Percentiles rank a stretch among this genome's conserved stretches.
Evolutionary conservation across 1,140 invertebrate species (phyloP).

Genomic region (Prorops nasuta): DNA sequence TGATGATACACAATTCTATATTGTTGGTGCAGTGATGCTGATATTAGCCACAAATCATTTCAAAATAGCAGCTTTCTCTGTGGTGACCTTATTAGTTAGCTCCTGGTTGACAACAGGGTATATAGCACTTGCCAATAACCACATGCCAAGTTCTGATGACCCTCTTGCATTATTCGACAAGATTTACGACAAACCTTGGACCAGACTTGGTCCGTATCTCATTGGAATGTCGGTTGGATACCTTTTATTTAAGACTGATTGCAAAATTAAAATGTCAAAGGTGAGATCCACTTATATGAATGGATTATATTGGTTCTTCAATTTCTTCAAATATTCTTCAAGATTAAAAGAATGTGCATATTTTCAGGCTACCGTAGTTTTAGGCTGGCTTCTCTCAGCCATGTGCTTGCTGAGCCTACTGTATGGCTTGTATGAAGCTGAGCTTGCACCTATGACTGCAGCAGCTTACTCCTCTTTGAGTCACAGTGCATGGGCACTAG

Average conservation of each 20-base stretch:
- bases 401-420: conserved; percentile 68
- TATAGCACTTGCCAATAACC: conserved; percentile 75
- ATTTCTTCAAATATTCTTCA: not conserved
- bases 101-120: conserved; percentile 78
- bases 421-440: conserved; percentile 73
- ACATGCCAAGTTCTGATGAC: conserved; percentile 76
- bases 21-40: conserved; percentile 74
- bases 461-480: conserved; percentile 82
- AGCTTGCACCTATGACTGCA: conserved; percentile 66
- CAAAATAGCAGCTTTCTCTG: conserved; percentile 65
- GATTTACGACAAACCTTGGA: conserved; percentile 88
- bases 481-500: conserved; percentile 80
- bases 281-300: conserved; percentile 43
- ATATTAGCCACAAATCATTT: conserved; percentile 77
- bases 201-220: conserved; percentile 75
- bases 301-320: not conserved
- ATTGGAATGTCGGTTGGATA: conserved; percentile 82
- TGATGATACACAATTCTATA: conserved; percentile 82
- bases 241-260: conserved; percentile 78
- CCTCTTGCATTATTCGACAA: conserved; percentile 81
- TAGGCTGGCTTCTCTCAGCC: conserved; percentile 69
- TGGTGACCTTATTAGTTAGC: conserved; percentile 67
- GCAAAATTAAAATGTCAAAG: conserved; percentile 73
- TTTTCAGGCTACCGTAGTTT: conserved; percentile 62
- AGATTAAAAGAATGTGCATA: no score